These are phyloP conservation scores for Chelon auratus DNA, from an alignment of 2,797 vertebrate genomes.

Conservation along the genomic window DNA sequence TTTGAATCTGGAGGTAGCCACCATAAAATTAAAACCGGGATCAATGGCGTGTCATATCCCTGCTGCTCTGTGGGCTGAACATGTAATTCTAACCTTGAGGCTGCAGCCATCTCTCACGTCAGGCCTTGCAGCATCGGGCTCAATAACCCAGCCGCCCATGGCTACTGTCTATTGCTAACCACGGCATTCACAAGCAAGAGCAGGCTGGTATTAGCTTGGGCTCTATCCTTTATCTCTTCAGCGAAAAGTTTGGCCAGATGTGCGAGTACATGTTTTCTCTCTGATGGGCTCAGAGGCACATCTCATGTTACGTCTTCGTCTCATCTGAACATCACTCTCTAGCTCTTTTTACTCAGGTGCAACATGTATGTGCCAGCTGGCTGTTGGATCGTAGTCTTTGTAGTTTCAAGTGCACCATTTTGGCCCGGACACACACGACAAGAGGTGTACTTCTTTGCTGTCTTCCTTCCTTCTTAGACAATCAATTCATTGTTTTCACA, in stretches of 20 bases:
- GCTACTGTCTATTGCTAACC: slow-evolving; percentile 61
- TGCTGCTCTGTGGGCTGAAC: slow-evolving; percentile 74
- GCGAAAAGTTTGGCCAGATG: not conserved
- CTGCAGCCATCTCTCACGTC: slow-evolving; percentile 75
- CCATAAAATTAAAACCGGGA: slow-evolving; percentile 87
- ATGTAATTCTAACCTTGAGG: slow-evolving; percentile 78
- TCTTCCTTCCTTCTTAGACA: too few relatives aligned
- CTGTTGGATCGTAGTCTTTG: too few relatives aligned
- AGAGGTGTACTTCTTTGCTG: too few relatives aligned
- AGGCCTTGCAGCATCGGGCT: slow-evolving; percentile 67
- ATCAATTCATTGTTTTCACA: not conserved
- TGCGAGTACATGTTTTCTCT: not conserved
- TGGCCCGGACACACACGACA: too few relatives aligned
- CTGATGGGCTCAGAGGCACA: not conserved
- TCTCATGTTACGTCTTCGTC: too few relatives aligned
- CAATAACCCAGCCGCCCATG: slow-evolving; percentile 74
- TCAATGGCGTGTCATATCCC: slow-evolving; percentile 84
- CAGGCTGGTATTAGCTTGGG: slow-evolving; percentile 7
- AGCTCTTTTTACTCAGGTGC: too few relatives aligned
- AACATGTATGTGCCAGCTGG: too few relatives aligned
- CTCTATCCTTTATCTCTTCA: not conserved
- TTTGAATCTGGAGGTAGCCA: slow-evolving; percentile 82
- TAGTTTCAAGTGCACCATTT: too few relatives aligned
- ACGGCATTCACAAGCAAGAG: slow-evolving; percentile 43
- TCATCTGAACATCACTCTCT: too few relatives aligned